Conservation (phyloP, 2,113 vertebrate genomes). For the Hippoglossus stenolepis region DNA sequence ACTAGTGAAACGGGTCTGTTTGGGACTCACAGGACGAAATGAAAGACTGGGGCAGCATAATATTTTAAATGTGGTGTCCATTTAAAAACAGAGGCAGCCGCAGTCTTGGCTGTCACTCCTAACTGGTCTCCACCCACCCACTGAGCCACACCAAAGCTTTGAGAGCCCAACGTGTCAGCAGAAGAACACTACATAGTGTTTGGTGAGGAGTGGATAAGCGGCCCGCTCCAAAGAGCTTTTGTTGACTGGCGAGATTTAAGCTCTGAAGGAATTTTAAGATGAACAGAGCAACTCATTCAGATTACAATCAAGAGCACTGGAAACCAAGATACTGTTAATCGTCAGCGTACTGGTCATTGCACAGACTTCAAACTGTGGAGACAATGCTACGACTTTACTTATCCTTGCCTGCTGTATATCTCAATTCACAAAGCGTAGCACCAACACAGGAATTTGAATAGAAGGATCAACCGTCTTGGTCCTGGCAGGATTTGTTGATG, state of each 20-base stretch:
- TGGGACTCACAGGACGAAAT: conserved; percentile 27
- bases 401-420: background rate
- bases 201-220: conserved; percentile 28
- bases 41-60: conserved; percentile 24
- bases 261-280: conserved; percentile 50
- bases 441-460: background rate
- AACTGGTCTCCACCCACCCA: conserved; percentile 62
- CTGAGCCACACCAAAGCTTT: conserved; percentile 53
- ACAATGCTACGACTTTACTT: conserved; percentile 10
- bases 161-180: conserved; percentile 41
- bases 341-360: background rate
- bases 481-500: background rate
- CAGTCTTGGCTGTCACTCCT: conserved; percentile 51
- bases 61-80: conserved; percentile 36
- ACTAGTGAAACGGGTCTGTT: background rate
- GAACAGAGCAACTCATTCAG: conserved; percentile 40
- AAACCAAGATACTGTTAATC: conserved; percentile 2
- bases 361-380: conserved; percentile 16
- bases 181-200: conserved; percentile 42
- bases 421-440: background rate
- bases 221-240: conserved; percentile 48
- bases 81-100: conserved; percentile 48
- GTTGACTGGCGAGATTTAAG: conserved; percentile 41
- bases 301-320: conserved; percentile 36
- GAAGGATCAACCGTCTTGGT: background rate